Evolutionary conservation across 1,140 invertebrate species (phyloP).

Genomic region (Drosophila orena): DNA sequence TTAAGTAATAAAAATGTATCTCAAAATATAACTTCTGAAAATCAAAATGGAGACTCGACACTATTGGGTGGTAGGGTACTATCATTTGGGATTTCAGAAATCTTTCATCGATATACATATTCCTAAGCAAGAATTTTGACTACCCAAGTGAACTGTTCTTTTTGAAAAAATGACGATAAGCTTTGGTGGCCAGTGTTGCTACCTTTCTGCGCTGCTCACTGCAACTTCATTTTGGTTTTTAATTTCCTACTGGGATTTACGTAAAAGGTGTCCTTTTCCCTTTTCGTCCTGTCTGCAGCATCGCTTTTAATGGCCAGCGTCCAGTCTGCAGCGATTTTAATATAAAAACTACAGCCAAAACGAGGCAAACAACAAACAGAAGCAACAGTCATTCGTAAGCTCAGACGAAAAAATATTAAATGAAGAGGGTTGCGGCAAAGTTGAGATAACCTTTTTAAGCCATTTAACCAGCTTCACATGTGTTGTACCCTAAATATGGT

Average conservation of each 20-base stretch:
- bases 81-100: neutral
- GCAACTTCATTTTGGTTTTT: constrained; percentile 80
- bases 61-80: neutral
- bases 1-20: no score
- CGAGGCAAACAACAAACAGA: constrained; percentile 49
- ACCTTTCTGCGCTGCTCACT: constrained; percentile 38
- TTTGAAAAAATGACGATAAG: constrained; percentile 72
- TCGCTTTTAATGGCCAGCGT: constrained; percentile 70
- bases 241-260: constrained; percentile 81
- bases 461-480: constrained; percentile 48
- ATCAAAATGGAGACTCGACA: no score
- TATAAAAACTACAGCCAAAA: constrained; percentile 75
- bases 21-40: no score
- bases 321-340: constrained; percentile 77
- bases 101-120: constrained; percentile 3
- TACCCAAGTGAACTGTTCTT: constrained; percentile 52
- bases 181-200: constrained; percentile 47
- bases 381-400: constrained; percentile 62
- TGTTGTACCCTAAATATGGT: constrained; percentile 7
- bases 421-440: constrained; percentile 28
- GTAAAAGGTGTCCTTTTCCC: constrained; percentile 63
- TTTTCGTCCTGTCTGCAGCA: constrained; percentile 49
- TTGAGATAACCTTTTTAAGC: constrained; percentile 78
- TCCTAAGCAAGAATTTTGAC: constrained; percentile 58
- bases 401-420: constrained; percentile 39